A percentile compares a stretch with the other conserved stretches of the same genome.
Evolutionary conservation across 2,797 vertebrate genomes (phyloP).

Genomic region (Ara ararauna): DNA sequence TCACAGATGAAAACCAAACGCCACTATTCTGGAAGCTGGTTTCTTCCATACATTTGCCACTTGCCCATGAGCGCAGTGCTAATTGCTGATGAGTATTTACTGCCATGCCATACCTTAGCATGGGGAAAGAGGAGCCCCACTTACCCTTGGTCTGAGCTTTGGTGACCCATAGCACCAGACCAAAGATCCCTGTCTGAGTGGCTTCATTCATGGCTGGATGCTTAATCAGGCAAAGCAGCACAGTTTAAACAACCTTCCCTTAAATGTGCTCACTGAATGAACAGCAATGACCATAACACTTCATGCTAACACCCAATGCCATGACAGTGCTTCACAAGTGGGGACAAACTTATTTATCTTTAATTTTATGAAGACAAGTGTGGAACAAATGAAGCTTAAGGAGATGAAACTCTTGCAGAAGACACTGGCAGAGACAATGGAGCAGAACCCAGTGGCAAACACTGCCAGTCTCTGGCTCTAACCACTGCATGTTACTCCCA

Average conservation of each 20-base stretch:
- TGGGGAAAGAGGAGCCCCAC: neutral
- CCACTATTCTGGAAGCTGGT: neutral
- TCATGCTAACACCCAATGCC: neutral
- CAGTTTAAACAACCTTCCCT: conserved; percentile 13
- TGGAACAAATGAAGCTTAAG: neutral
- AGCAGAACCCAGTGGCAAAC: neutral
- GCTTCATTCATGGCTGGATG: conserved; percentile 8
- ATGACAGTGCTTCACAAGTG: neutral
- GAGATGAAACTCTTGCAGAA: neutral
- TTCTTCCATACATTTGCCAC: conserved; percentile 1
- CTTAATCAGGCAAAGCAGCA: conserved; percentile 19
- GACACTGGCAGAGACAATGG: neutral
- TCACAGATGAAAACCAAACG: neutral
- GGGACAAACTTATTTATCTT: neutral
- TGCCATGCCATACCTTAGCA: neutral
- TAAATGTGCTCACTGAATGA: conserved; percentile 3
- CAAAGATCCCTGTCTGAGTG: conserved; percentile 20
- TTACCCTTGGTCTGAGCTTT: neutral
- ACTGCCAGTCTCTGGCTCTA: neutral
- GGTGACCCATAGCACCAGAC: neutral
- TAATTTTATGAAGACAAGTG: neutral
- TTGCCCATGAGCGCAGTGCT: neutral
- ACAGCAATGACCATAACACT: neutral
- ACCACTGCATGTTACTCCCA: neutral
- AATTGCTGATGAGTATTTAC: neutral